Conservation (phyloP, 2,113 vertebrate species). For the Oryzias melastigma region DNA sequence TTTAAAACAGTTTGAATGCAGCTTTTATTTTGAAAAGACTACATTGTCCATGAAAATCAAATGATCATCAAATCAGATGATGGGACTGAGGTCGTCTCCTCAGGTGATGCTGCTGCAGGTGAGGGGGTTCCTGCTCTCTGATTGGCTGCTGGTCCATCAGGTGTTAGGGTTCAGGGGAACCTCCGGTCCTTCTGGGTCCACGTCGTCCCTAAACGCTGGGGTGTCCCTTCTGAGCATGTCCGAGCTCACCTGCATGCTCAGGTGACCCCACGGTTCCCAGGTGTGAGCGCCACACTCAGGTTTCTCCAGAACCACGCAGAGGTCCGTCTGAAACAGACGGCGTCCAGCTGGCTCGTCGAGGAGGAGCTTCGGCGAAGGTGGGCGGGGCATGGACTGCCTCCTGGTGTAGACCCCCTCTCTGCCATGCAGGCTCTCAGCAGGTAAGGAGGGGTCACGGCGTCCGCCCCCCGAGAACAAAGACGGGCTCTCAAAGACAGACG, state of each 20-base stretch:
- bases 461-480: constrained; percentile 24
- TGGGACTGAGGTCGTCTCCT: no score
- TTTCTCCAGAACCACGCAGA: constrained; percentile 15
- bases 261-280: neutral
- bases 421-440: constrained; percentile 36
- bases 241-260: neutral
- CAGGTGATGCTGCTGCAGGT: neutral
- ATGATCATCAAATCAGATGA: no score
- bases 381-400: constrained; percentile 37
- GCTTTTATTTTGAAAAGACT: neutral
- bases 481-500: constrained; percentile 34
- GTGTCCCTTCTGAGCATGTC: neutral
- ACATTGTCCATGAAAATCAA: neutral
- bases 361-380: neutral
- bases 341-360: neutral
- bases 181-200: neutral
- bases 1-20: no score
- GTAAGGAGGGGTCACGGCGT: neutral
- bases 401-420: constrained; percentile 57
- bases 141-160: constrained; percentile 19
- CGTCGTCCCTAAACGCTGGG: neutral
- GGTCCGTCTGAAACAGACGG: neutral
- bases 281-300: neutral
- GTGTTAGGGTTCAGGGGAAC: neutral
- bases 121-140: constrained; percentile 2